These are phyloP conservation scores for Mizuhopecten yessoensis DNA, from an alignment of 1,140 invertebrate genomes.

Conservation along the genomic window DNA sequence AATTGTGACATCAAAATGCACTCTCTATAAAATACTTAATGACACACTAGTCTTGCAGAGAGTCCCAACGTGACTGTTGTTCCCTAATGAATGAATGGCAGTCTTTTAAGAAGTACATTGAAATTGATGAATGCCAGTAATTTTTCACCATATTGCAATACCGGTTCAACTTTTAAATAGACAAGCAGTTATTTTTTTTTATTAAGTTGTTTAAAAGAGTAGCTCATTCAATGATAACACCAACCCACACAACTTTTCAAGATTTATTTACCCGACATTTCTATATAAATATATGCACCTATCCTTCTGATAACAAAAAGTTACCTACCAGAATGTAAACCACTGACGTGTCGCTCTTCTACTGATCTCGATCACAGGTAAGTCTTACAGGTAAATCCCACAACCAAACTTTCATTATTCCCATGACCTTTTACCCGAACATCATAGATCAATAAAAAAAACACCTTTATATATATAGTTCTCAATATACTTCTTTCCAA, in stretches of 20 bases:
- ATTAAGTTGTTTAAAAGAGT: no score
- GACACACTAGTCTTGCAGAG: no score
- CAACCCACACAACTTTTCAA: neutral
- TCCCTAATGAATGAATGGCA: no score
- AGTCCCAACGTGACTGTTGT: no score
- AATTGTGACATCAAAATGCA: no score
- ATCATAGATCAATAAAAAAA: no score
- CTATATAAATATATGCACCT: neutral
- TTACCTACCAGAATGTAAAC: neutral
- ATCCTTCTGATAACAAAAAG: neutral
- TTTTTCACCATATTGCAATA: neutral
- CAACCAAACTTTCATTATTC: neutral
- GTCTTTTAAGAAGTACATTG: neutral
- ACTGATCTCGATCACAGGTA: neutral
- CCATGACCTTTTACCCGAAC: neutral
- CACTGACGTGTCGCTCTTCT: neutral
- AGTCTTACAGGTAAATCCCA: neutral
- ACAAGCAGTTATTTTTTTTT: no score
- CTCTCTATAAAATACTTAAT: no score
- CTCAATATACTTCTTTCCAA: no score
- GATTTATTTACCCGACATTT: neutral
- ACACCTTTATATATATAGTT: no score
- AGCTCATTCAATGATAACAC: neutral
- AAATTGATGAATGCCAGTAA: neutral
- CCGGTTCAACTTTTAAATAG: neutral